phyloP scores from a whole-genome alignment of 2,888 invertebrate genomes.

The Leptopilina myrica region DNA sequence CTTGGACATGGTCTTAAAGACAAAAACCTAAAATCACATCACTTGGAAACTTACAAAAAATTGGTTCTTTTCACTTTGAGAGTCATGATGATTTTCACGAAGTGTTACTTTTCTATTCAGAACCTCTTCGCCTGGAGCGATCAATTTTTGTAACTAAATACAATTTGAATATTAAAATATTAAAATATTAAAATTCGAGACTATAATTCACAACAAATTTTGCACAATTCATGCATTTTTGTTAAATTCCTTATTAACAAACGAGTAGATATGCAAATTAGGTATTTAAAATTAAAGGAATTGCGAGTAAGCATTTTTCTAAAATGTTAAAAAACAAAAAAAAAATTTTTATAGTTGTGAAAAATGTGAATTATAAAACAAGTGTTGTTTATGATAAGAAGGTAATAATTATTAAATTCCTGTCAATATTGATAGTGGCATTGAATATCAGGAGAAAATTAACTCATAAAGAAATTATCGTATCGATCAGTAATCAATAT shows the following conservation, averaged over 20 bases:
- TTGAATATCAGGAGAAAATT: not conserved
- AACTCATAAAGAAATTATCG: slow-evolving; percentile 14
- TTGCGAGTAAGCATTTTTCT: no score
- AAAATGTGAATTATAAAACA: not conserved
- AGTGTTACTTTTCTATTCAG: slow-evolving; percentile 60
- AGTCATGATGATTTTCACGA: slow-evolving; percentile 52
- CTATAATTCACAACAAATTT: not conserved
- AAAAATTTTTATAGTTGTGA: no score
- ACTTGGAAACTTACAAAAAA: slow-evolving; percentile 67
- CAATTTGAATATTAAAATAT: slow-evolving; percentile 44
- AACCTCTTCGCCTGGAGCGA: slow-evolving; percentile 61
- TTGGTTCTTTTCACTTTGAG: slow-evolving; percentile 58
- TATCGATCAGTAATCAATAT: slow-evolving; percentile 22
- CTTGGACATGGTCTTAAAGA: no score
- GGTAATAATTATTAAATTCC: slow-evolving; percentile 5
- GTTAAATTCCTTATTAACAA: not conserved
- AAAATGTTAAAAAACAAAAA: no score
- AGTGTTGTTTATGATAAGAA: not conserved
- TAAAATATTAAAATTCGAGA: slow-evolving; percentile 40
- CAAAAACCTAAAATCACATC: slow-evolving; percentile 9
- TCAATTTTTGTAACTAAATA: slow-evolving; percentile 63
- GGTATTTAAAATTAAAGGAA: no score
- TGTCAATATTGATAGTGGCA: slow-evolving; percentile 10
- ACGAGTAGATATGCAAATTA: not conserved
- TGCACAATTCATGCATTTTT: slow-evolving; percentile 8